Base-by-base conservation (phyloP, 2,797 vertebrate species). In the Glyptemys insculpta region DNA sequence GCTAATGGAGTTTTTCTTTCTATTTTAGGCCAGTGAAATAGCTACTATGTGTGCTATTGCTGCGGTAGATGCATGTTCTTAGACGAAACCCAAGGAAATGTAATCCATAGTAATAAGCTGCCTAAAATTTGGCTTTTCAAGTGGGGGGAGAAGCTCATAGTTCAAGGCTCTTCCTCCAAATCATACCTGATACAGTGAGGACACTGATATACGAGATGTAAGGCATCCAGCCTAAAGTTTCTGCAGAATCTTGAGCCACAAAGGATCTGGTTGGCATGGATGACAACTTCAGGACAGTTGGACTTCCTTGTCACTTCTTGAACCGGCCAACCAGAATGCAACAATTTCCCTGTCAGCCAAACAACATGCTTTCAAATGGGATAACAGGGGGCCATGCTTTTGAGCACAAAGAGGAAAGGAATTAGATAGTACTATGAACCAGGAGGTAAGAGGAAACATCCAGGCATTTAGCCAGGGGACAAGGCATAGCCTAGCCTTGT, bases 401-500 rank as follows among this genome's bases (percentile, higher is more conserved):
- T 21, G 34, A 37, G 62, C n/a, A 37, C 34, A 8, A 37, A 68
- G 62, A n/a, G n/a, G 34, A 68, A 18, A 68, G 18, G 34, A 68
- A 68, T 68, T 19, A 68, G 4, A 37, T 68, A 19, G 16, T 19
- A n/a, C n/a, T 68, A 10, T 68, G 34, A 9, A 37, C 62, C 18
- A 21, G 18, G 6, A 21, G 8, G 62, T 37, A 18, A 68, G 62
- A 68, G 18, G 25, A 57, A 57, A 29, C 8, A 65, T 68, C 18
- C n/a, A 41, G n/a, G n/a, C 23, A 41, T 65, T 1, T 19, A 56
- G 12, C 11, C 19, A 25, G 4, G 0, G 0, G 88, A 65, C 57
- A 94, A 87, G 25, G 1, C 3, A 23, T 27, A 5, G 0, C 11
- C 53, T 83, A 2, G 6, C 85, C 21, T 87, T 88, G 41, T 27